Evolutionary conservation across 2,888 invertebrate species (phyloP).

Genomic region (Scelioninae gen. 2): DNA sequence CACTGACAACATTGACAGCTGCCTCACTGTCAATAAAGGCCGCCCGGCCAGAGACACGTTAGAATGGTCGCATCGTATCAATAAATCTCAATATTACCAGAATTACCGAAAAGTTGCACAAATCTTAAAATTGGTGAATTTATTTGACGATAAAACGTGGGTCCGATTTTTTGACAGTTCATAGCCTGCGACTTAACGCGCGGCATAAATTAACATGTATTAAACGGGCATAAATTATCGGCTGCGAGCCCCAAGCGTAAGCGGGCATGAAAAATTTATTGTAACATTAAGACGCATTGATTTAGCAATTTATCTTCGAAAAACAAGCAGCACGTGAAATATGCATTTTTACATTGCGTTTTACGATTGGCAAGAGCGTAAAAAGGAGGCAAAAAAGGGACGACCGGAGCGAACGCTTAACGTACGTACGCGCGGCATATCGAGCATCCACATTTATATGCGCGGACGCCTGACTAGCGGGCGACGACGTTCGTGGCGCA

Average conservation of each 20-base stretch:
- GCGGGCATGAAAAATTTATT: constrained; percentile 48
- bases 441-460: constrained; percentile 48
- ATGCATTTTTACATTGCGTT: constrained; percentile 48
- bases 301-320: constrained; percentile 46
- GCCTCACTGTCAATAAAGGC: no score
- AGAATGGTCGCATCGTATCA: no score
- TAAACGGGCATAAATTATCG: constrained; percentile 42
- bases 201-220: constrained; percentile 43
- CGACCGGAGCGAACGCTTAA: constrained; percentile 52
- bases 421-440: constrained; percentile 48
- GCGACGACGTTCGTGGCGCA: constrained; percentile 68
- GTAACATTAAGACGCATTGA: constrained; percentile 52
- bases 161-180: constrained; percentile 35
- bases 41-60: no score
- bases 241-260: constrained; percentile 16
- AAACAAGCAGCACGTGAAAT: constrained; percentile 51
- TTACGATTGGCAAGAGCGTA: constrained; percentile 48
- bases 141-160: constrained; percentile 24
- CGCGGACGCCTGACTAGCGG: constrained; percentile 56
- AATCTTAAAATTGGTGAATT: constrained; percentile 10
- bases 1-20: no score
- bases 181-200: constrained; percentile 27
- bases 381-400: constrained; percentile 47
- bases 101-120: not conserved
- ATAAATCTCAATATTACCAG: not conserved